phyloP scores from a whole-genome alignment of 92 coral and sea anemone species.

The Hydrozoanthus gracilis region DNA sequence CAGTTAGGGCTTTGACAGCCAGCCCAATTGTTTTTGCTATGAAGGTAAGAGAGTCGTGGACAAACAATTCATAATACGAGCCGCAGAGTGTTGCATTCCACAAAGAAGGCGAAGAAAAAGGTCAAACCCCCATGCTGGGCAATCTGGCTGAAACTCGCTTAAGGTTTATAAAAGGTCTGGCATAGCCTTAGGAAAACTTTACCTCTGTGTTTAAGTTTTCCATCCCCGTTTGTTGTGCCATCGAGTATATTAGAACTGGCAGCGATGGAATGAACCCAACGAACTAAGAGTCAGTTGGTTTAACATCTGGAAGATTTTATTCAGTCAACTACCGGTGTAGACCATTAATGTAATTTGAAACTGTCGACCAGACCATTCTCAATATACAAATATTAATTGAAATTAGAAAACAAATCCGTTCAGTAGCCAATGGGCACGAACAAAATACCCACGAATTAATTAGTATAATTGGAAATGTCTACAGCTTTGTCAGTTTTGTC shows the following conservation, averaged over 20 bases:
- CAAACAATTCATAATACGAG: conserved; percentile 5
- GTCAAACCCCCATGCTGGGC: conserved; percentile 49
- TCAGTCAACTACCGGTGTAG: conserved; percentile 34
- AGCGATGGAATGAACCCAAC: conserved; percentile 27
- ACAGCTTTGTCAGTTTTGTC: conserved; percentile 43
- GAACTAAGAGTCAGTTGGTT: background rate
- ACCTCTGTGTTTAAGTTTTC: conserved; percentile 23
- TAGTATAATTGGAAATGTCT: conserved; percentile 62
- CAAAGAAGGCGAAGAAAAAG: conserved; percentile 27
- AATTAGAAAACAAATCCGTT: conserved; percentile 59
- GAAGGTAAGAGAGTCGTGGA: background rate
- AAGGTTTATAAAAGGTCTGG: background rate
- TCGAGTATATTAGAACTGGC: background rate
- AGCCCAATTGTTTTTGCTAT: conserved; percentile 12
- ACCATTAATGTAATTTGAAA: conserved; percentile 39
- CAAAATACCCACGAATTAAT: conserved; percentile 61
- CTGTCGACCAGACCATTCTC: conserved; percentile 27
- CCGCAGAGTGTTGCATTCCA: conserved; percentile 31
- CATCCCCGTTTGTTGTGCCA: conserved; percentile 7
- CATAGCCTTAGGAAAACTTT: conserved; percentile 32
- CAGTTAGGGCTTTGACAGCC: background rate
- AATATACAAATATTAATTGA: conserved; percentile 64
- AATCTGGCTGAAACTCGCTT: conserved; percentile 11
- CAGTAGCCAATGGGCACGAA: conserved; percentile 60
- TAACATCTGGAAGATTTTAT: conserved; percentile 51